Conservation (phyloP, 2,888 invertebrate genomes). For the Plutella xylostella region DNA sequence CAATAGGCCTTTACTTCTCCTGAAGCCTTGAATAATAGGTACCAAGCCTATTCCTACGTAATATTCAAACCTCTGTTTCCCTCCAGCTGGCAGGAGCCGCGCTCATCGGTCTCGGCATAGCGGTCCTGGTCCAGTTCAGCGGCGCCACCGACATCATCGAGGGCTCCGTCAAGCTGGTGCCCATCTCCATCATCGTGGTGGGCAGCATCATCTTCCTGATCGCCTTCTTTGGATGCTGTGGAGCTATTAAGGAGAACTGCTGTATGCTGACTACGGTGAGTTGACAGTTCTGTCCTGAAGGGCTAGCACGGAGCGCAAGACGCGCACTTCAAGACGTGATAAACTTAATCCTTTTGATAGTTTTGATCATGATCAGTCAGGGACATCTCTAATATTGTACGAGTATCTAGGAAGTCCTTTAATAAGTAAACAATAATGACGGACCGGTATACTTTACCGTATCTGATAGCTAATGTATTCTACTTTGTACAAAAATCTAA, state of each 20-base stretch:
- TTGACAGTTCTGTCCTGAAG: no score
- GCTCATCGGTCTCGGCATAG: constrained; percentile 73
- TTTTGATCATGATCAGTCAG: no score
- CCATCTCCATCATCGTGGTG: constrained; percentile 73
- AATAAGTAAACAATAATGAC: no score
- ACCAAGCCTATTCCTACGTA: neutral
- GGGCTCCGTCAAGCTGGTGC: constrained; percentile 56
- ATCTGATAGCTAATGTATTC: no score
- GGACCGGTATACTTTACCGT: no score
- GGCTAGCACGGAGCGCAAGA: no score
- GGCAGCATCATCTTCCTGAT: constrained; percentile 81
- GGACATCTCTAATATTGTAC: no score
- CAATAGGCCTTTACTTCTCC: neutral
- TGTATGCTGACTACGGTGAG: constrained; percentile 87
- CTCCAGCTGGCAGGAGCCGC: constrained; percentile 78
- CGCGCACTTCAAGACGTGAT: no score
- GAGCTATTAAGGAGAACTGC: constrained; percentile 87
- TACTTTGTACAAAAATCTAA: no score
- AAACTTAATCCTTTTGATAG: no score
- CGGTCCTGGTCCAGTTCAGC: constrained; percentile 67
- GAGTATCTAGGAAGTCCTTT: no score
- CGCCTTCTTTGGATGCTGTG: constrained; percentile 91
- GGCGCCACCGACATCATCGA: constrained; percentile 46
- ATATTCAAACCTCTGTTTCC: neutral
- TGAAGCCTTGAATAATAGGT: neutral